Conservation (phyloP, 1,140 invertebrate species). For the Mactra quadrangularis region DNA sequence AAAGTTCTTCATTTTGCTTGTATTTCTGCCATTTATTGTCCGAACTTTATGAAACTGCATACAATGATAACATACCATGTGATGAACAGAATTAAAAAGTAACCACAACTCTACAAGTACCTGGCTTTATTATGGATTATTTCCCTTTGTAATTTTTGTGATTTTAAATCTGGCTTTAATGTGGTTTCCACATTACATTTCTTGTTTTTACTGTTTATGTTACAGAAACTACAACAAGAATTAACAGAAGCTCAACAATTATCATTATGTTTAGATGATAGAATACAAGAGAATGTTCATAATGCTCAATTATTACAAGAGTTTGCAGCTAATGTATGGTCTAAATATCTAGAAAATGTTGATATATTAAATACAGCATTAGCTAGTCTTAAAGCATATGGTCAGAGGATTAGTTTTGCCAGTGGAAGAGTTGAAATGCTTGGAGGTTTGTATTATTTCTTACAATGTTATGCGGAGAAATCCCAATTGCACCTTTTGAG, state of each 20-base stretch:
- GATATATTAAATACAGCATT: conserved; percentile 64
- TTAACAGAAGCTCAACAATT: conserved; percentile 71
- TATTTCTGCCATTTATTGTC: no score
- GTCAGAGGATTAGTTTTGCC: conserved; percentile 78
- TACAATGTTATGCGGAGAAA: no score
- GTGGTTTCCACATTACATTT: no score
- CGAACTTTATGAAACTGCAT: no score
- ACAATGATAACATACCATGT: no score
- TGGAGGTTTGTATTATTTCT: conserved; percentile 67
- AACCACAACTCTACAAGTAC: no score
- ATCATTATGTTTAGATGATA: conserved; percentile 73
- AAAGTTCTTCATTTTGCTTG: no score
- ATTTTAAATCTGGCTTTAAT: no score
- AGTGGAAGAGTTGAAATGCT: conserved; percentile 75
- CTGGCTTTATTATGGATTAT: no score
- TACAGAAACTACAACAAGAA: conserved; percentile 72
- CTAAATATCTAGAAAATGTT: conserved; percentile 61
- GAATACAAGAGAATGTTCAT: conserved; percentile 62
- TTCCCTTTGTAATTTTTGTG: no score
- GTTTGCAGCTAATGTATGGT: conserved; percentile 67
- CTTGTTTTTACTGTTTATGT: not conserved
- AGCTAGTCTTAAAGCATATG: conserved; percentile 69
- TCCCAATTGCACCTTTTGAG: no score
- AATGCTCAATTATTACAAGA: conserved; percentile 61
- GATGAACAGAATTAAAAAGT: no score